Evolutionary conservation across 2,113 vertebrate genomes (phyloP).

Genomic region (Sphaerodactylus townsendi): DNA sequence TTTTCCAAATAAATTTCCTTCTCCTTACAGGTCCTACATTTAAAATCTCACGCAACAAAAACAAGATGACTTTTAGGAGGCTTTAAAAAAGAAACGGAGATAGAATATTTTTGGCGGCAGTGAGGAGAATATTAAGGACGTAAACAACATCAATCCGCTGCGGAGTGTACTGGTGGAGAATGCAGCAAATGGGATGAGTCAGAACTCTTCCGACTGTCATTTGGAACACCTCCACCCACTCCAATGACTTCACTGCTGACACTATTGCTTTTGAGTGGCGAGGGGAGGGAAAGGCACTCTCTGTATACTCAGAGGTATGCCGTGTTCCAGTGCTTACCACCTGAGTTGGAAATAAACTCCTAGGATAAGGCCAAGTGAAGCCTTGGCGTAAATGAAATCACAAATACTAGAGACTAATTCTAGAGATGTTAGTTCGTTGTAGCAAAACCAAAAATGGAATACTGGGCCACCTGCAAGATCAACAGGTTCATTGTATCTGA

Average conservation of each 20-base stretch:
- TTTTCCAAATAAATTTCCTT: conserved; percentile 56
- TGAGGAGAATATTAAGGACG: background rate
- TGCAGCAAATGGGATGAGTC: background rate
- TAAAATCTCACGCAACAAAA: conserved; percentile 25
- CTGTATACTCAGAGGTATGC: no score
- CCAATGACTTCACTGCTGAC: background rate
- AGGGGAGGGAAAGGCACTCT: no score
- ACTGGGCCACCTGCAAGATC: no score
- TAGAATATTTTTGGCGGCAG: background rate
- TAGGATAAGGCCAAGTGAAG: no score
- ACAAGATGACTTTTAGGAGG: background rate
- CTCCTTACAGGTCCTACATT: conserved; percentile 17
- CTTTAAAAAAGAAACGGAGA: background rate
- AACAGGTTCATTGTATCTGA: no score
- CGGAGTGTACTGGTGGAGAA: background rate
- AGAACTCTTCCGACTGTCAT: background rate
- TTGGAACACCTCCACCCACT: background rate
- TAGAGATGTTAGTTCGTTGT: no score
- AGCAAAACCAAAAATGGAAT: no score
- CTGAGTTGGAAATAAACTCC: no score
- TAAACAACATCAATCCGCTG: background rate
- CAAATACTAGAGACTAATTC: no score
- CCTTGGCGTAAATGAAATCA: no score
- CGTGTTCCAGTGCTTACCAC: no score
- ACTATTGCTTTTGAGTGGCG: no score